phyloP scores from a whole-genome alignment of 1,140 invertebrate species.

The Chlorops oryzae region DNA sequence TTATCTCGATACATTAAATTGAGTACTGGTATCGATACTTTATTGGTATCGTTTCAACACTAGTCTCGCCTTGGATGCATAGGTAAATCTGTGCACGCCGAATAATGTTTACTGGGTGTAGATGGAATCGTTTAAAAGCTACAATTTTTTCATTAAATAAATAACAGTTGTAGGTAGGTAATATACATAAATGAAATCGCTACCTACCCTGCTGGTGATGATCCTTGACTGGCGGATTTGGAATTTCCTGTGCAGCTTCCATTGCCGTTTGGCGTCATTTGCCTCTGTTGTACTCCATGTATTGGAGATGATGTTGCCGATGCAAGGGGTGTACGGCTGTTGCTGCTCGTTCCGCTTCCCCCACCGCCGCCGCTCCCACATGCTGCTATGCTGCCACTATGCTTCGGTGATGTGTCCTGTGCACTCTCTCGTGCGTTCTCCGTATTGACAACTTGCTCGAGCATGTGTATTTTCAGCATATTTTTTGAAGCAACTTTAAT shows the following conservation, averaged over 20 bases:
- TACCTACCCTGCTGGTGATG: constrained; percentile 42
- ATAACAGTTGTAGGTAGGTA: background rate
- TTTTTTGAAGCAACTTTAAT: too few species aligned
- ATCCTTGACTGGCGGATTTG: constrained; percentile 39
- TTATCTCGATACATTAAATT: too few species aligned
- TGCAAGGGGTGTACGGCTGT: constrained; percentile 29
- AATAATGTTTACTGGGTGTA: too few species aligned
- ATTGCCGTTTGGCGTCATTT: constrained; percentile 5
- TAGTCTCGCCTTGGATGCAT: too few species aligned
- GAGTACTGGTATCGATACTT: too few species aligned
- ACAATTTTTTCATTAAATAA: too few species aligned
- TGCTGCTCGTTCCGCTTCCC: constrained; percentile 29
- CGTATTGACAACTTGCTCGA: constrained; percentile 37
- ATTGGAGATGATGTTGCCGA: constrained; percentile 35
- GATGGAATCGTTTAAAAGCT: too few species aligned
- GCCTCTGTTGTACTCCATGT: constrained; percentile 20
- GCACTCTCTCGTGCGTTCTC: constrained; percentile 31
- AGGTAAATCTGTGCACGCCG: too few species aligned
- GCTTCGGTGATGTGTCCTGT: constrained; percentile 33
- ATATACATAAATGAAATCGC: too few species aligned
- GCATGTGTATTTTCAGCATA: constrained; percentile 45
- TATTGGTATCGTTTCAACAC: too few species aligned
- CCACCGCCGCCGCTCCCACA: constrained; percentile 1
- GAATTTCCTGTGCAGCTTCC: too few species aligned
- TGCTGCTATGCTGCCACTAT: constrained; percentile 11